Conservation (phyloP, 2,113 vertebrate species). For the Melanostigma gelatinosum region DNA sequence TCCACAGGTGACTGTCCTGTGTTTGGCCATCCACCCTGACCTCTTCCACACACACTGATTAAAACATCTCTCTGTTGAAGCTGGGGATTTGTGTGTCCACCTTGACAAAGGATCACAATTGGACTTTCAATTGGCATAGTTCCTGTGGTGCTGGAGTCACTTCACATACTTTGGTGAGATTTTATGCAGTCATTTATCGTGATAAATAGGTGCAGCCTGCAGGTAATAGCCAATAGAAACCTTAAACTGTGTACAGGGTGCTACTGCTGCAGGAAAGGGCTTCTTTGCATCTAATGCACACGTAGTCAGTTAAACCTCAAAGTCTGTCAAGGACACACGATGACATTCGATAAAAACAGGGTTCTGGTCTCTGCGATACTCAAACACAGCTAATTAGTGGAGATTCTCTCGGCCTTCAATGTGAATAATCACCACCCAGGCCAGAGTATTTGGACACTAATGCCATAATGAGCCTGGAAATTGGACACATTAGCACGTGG, state of each 20-base stretch:
- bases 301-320: not conserved
- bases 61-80: not conserved
- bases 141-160: not conserved
- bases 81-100: too few species aligned
- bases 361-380: conserved; percentile 36
- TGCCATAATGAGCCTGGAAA: conserved; percentile 79
- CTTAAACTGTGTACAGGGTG: not conserved
- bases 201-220: not conserved
- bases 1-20: not conserved
- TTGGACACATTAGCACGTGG: conserved; percentile 76
- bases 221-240: not conserved
- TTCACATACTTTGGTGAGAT: not conserved
- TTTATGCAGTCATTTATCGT: not conserved
- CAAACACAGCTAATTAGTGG: conserved; percentile 70
- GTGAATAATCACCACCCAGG: conserved; percentile 75
- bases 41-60: not conserved
- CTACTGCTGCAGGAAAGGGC: not conserved
- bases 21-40: not conserved
- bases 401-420: conserved; percentile 78
- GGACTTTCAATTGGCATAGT: not conserved
- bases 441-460: conserved; percentile 75
- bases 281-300: not conserved
- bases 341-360: not conserved
- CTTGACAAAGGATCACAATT: not conserved
- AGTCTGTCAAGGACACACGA: not conserved